A percentile compares a stretch with the other conserved stretches of the same genome.
Evolutionary conservation across 2,797 vertebrate genomes (phyloP).

Genomic region (Lepilemur ruficaudatus): DNA sequence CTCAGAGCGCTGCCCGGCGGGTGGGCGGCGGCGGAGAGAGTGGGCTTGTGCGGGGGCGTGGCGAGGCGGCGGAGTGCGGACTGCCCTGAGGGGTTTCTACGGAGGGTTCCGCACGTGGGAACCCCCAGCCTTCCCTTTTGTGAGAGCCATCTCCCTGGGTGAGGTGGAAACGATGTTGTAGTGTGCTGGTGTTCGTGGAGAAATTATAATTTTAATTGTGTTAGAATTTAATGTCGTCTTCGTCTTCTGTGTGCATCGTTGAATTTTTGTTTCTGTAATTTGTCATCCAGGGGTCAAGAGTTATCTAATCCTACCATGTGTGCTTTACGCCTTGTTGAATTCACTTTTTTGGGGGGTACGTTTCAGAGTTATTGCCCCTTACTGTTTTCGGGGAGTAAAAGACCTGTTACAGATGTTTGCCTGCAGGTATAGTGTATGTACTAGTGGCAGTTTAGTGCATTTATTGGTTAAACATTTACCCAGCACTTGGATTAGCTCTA

Average conservation of each 20-base stretch:
- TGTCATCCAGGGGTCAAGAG: background rate
- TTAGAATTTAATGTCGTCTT: background rate
- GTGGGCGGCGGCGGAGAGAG: background rate
- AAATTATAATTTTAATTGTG: background rate
- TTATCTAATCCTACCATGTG: background rate
- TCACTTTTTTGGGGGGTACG: background rate
- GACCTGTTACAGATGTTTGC: background rate
- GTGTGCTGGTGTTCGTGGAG: background rate
- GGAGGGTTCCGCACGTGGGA: background rate
- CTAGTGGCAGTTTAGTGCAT: background rate
- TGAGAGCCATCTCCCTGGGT: background rate
- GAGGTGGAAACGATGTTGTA: background rate
- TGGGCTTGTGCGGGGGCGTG: slow-evolving; percentile 44
- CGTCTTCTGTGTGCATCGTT: background rate
- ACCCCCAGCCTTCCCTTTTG: background rate
- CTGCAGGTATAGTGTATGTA: background rate
- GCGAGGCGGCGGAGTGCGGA: background rate
- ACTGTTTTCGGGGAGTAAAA: background rate
- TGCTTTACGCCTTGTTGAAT: background rate
- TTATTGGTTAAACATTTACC: background rate
- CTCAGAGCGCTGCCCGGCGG: background rate
- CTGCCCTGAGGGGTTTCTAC: background rate
- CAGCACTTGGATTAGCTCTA: background rate
- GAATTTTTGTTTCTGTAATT: background rate
- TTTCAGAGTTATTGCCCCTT: background rate